Base-by-base conservation (phyloP, 2,888 invertebrate genomes). In the Leptothorax acervorum region DNA sequence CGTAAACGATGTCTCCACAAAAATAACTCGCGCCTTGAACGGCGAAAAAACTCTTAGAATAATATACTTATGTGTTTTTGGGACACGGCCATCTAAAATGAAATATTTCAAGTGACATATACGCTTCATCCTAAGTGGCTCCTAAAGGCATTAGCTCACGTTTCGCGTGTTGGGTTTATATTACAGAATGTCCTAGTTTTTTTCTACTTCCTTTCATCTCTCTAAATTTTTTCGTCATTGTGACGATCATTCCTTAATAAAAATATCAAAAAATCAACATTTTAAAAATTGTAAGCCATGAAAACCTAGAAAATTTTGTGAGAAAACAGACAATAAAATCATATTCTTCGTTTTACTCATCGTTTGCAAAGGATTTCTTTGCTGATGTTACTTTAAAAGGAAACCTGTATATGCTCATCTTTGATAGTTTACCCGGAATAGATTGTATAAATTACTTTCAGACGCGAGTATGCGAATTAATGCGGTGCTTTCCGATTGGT, bases 401-500 rank as follows among this genome's bases (percentile, higher is more conserved):
- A 2, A 65, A 65, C 23, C n/a, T 18, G 35, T 35, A n/a, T n/a
- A 18, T 28, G 42, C 9, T 55, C 9, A 57, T 55, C 11, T 78
- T 31, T 45, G 18, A 31, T 62, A 31, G 12, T 78, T 68, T 45
- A 68, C 57, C 6, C 15, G 9, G 9, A 31, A 57, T 8, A 12
- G n/a, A 57, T 42, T 68, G 31, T 68, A 35, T n/a, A 76, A 65
- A 76, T 78, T 70, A 45, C 35, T 74, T 75, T 51, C n/a, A 28
- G 42, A 66, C 65, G 68, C 74, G 74, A 83, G 73, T 71, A 71
- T 63, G 9, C 9, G 79, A 85, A 90, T 87, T 87, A 90, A 90
- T 90, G 79, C 85, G 74, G 82, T 85, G 70, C 84, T 86, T 86
- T 85, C 88, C 60, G 79, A 81, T 81, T 78, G 63, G 42, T 51